Percentiles rank a stretch among this genome's conserved stretches.
phyloP scores from a whole-genome alignment of 2,113 vertebrate species.

The Odontophorus gujanensis region DNA sequence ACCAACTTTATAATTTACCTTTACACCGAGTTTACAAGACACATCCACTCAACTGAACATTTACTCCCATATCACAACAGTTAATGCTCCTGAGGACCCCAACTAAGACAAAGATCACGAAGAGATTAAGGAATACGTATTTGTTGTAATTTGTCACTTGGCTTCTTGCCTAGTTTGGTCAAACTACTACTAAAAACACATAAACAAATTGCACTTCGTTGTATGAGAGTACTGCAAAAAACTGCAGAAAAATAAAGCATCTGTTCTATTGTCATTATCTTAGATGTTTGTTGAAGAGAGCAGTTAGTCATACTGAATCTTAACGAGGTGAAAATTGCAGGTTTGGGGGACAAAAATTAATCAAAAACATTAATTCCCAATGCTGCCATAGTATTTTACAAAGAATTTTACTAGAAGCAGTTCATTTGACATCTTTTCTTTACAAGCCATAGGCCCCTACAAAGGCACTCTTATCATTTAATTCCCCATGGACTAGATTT shows the following conservation, averaged over 20 bases:
- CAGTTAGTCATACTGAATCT: background rate
- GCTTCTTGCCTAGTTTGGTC: background rate
- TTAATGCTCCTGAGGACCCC: background rate
- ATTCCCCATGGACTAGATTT: background rate
- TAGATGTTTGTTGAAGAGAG: background rate
- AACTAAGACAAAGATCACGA: background rate
- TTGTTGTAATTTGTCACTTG: conserved; percentile 21
- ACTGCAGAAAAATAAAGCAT: background rate
- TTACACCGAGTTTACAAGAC: background rate
- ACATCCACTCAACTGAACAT: background rate
- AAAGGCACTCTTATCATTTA: background rate
- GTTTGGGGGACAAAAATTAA: background rate
- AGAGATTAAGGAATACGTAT: background rate
- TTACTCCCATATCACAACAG: background rate
- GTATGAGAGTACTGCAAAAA: background rate
- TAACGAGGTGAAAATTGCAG: background rate
- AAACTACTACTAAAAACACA: background rate
- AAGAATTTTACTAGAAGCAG: background rate
- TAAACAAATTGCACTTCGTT: background rate
- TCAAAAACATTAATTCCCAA: background rate
- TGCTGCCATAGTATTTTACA: background rate
- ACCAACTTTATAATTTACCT: background rate
- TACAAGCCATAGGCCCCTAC: background rate
- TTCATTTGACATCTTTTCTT: background rate
- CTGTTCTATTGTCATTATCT: background rate